Evolutionary conservation across 2,113 vertebrate species (phyloP).

Genomic region (Machaerirhynchus nigripectus): DNA sequence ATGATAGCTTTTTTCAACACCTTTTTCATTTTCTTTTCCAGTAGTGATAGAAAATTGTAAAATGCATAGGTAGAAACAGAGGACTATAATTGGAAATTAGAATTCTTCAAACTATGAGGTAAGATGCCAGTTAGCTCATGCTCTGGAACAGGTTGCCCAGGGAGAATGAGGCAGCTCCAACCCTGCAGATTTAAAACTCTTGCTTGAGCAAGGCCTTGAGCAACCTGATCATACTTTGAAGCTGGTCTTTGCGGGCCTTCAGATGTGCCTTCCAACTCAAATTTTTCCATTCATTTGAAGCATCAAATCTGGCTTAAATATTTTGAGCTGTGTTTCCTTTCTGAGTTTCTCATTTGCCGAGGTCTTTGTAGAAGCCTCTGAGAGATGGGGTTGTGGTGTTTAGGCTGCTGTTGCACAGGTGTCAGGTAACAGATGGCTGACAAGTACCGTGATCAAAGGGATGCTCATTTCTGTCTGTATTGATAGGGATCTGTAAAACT

Average conservation of each 20-base stretch:
- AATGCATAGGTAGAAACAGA: constrained; percentile 46
- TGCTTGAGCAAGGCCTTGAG: background rate
- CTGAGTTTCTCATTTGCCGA: constrained; percentile 56
- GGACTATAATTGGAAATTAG: background rate
- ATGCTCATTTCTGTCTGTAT: background rate
- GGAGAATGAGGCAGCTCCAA: background rate
- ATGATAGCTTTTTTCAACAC: background rate
- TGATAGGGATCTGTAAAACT: constrained; percentile 1
- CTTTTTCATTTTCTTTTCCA: background rate
- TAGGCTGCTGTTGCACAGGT: background rate
- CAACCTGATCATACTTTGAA: background rate
- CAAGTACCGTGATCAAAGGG: constrained; percentile 40
- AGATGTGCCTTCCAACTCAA: constrained; percentile 28
- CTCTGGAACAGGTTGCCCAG: background rate
- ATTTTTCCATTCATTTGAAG: constrained; percentile 53
- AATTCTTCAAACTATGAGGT: background rate
- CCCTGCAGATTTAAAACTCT: background rate
- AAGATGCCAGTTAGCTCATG: constrained; percentile 40
- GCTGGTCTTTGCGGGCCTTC: background rate
- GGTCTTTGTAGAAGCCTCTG: constrained; percentile 68
- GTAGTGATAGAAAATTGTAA: background rate
- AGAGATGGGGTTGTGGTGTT: constrained; percentile 65
- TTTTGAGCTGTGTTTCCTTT: constrained; percentile 72
- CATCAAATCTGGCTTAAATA: constrained; percentile 75
- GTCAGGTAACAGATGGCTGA: background rate